These are phyloP conservation scores for Cephalopholis sonnerati DNA, from an alignment of 2,113 vertebrate species.

Conservation along the genomic window DNA sequence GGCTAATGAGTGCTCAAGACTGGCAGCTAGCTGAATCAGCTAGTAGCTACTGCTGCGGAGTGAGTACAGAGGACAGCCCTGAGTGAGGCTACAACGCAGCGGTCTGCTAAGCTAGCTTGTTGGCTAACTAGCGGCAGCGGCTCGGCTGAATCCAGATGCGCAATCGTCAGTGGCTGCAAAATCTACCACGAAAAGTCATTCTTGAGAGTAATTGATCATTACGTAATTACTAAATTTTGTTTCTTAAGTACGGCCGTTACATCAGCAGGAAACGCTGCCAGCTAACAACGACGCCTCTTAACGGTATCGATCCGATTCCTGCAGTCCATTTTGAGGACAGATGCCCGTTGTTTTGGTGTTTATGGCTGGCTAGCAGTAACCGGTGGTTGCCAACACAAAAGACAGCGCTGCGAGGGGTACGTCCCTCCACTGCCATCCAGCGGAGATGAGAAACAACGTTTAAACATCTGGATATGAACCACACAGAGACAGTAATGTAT, in stretches of 20 bases:
- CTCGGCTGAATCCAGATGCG: constrained; percentile 77
- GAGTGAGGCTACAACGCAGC: constrained; percentile 2
- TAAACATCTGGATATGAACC: constrained; percentile 46
- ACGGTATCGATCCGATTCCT: neutral
- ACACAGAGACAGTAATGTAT: neutral
- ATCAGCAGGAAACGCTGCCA: neutral
- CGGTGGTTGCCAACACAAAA: constrained; percentile 73
- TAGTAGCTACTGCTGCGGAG: neutral
- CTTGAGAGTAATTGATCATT: neutral
- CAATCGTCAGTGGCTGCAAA: constrained; percentile 48
- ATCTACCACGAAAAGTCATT: neutral
- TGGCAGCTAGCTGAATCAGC: constrained; percentile 40
- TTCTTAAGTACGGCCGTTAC: neutral
- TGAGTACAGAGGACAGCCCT: constrained; percentile 24
- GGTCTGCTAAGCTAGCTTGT: constrained; percentile 41
- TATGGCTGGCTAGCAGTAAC: constrained; percentile 36
- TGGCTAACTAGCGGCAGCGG: constrained; percentile 34
- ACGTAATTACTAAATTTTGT: neutral
- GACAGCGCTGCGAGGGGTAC: neutral
- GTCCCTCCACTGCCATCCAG: constrained; percentile 59
- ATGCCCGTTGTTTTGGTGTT: constrained; percentile 69
- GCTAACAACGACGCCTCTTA: neutral
- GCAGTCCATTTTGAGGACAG: neutral
- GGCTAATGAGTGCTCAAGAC: neutral
- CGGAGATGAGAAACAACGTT: constrained; percentile 17